Percentiles rank a stretch among this genome's conserved stretches.
Conservation (phyloP, 2,888 invertebrate genomes). For the Octonoba sinensis region DNA sequence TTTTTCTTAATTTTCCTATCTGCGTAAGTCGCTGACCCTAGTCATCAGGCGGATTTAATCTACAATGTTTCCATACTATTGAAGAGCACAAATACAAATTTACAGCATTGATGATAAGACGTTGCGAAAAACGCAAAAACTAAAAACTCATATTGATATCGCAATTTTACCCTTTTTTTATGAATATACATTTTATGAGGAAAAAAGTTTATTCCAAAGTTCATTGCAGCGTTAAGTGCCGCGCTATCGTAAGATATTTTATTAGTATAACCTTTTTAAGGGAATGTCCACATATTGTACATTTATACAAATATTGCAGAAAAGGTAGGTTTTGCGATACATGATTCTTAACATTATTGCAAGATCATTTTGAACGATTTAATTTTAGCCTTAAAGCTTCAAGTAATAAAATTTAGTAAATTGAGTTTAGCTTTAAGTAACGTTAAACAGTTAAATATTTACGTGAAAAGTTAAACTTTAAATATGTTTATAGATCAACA, state of each 20-base stretch:
- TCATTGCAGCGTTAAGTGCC: slow-evolving; percentile 16
- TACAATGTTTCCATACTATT: slow-evolving; percentile 44
- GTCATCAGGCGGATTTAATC: slow-evolving; percentile 29
- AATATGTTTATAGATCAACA: too few relatives aligned
- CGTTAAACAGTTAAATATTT: not conserved
- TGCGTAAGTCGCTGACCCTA: slow-evolving; percentile 33
- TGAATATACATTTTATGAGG: slow-evolving; percentile 39
- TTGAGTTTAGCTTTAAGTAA: not conserved
- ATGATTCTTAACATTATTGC: too few relatives aligned
- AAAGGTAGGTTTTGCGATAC: too few relatives aligned
- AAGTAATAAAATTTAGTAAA: not conserved
- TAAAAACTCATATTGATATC: slow-evolving; percentile 35
- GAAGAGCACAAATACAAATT: slow-evolving; percentile 44
- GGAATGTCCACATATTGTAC: slow-evolving; percentile 12
- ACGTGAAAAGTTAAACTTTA: too few relatives aligned
- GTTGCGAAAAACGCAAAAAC: slow-evolving; percentile 1
- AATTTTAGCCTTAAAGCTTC: not conserved
- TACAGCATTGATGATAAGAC: slow-evolving; percentile 40
- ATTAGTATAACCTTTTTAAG: slow-evolving; percentile 4
- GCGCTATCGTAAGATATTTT: slow-evolving; percentile 14
- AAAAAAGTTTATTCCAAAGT: slow-evolving; percentile 28
- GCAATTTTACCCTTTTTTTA: slow-evolving; percentile 34
- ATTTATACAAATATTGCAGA: too few relatives aligned
- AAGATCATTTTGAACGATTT: too few relatives aligned
- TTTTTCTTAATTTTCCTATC: slow-evolving; percentile 31